Conservation (phyloP, 2,888 invertebrate species). For the Drosophila barbarae region DNA sequence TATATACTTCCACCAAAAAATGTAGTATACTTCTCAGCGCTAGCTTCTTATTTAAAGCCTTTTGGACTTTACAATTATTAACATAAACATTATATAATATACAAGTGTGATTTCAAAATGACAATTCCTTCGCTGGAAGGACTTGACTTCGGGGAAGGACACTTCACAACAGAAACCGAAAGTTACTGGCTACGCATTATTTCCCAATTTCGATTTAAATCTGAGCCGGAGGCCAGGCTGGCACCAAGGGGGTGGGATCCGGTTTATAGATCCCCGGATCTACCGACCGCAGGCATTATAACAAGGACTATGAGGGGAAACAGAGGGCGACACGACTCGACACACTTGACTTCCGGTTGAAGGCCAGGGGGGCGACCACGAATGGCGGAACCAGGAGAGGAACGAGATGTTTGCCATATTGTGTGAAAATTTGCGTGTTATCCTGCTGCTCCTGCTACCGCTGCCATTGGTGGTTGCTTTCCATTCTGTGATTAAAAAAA, state of each 20-base stretch:
- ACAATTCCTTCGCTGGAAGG: background rate
- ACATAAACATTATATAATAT: background rate
- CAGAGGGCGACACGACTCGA: conserved; percentile 16
- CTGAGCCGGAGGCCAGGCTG: conserved; percentile 14
- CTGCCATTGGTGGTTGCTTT: conserved; percentile 50
- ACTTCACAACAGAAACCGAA: background rate
- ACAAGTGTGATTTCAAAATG: background rate
- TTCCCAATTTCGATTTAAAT: conserved; percentile 35
- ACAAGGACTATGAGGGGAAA: conserved; percentile 4
- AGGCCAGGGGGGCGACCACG: conserved; percentile 18
- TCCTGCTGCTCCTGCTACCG: conserved; percentile 20
- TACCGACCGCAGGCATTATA: conserved; percentile 11
- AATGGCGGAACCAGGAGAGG: conserved; percentile 3
- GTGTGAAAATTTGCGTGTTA: conserved; percentile 47
- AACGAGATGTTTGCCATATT: conserved; percentile 50
- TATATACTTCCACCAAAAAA: background rate
- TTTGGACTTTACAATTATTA: background rate
- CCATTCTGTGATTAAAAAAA: conserved; percentile 74
- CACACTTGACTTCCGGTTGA: conserved; percentile 74
- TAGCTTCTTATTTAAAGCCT: background rate
- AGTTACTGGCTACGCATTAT: conserved; percentile 11
- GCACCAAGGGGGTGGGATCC: background rate
- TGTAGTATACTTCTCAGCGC: conserved; percentile 16
- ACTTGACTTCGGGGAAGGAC: conserved; percentile 20
- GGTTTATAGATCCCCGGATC: background rate